Percentiles rank a stretch among this genome's conserved stretches.
Evolutionary conservation across 2,797 vertebrate genomes (phyloP).

Genomic region (Lagodon rhomboides): DNA sequence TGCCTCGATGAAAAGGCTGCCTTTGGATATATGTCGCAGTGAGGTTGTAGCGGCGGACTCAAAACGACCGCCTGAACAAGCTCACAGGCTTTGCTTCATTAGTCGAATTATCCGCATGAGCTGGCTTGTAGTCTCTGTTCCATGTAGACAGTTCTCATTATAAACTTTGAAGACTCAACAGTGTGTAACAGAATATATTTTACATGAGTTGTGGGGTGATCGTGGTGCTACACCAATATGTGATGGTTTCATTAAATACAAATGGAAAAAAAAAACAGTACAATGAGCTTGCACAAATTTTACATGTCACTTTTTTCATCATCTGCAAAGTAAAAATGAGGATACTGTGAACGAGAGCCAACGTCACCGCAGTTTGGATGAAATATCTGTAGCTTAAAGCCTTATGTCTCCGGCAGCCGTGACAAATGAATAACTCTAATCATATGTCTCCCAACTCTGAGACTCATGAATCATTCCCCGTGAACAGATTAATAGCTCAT

Average conservation of each 20-base stretch:
- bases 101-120: slow-evolving; percentile 23
- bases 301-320: slow-evolving; percentile 23
- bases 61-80: slow-evolving; percentile 8
- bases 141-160: not conserved
- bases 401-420: slow-evolving; percentile 67
- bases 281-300: slow-evolving; percentile 29
- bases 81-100: slow-evolving; percentile 14
- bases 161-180: slow-evolving; percentile 11
- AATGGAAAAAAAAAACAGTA: slow-evolving; percentile 9
- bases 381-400: slow-evolving; percentile 71
- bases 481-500: slow-evolving; percentile 83
- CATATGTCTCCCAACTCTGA: slow-evolving; percentile 79
- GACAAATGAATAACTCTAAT: slow-evolving; percentile 82
- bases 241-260: slow-evolving; percentile 27
- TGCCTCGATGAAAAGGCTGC: not conserved
- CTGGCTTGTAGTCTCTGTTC: slow-evolving; percentile 10
- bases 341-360: slow-evolving; percentile 33
- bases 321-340: slow-evolving; percentile 23
- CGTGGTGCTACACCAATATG: not conserved
- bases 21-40: not conserved
- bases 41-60: not conserved
- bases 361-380: slow-evolving; percentile 54
- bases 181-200: slow-evolving; percentile 16
- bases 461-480: slow-evolving; percentile 81
- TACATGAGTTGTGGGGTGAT: slow-evolving; percentile 5